A percentile compares a stretch with the other conserved stretches of the same genome.
These are phyloP conservation scores for Anniella stebbinsi DNA, from an alignment of 2,797 vertebrate species.

Conservation along the genomic window DNA sequence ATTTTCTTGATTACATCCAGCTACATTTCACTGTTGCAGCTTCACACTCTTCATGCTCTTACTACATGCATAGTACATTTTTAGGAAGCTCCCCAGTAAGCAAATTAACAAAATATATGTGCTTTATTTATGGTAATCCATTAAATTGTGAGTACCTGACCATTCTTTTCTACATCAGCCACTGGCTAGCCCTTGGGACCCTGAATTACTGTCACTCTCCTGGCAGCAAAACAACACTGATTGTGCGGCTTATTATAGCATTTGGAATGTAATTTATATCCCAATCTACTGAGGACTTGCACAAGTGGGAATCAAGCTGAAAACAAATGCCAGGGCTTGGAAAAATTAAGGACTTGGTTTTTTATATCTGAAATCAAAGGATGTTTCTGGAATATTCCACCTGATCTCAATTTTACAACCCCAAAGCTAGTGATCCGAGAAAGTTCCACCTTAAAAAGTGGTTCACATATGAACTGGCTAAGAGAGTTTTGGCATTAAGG, in stretches of 20 bases:
- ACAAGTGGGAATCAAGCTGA: conserved; percentile 63
- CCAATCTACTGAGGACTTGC: conserved; percentile 56
- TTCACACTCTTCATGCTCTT: too few relatives aligned
- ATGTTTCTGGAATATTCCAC: background rate
- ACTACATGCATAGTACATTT: too few relatives aligned
- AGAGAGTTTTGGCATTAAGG: background rate
- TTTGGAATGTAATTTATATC: conserved; percentile 54
- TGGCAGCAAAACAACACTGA: conserved; percentile 9
- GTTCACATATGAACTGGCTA: too few relatives aligned
- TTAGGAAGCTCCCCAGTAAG: too few relatives aligned
- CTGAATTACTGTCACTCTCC: fast-evolving
- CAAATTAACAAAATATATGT: too few relatives aligned
- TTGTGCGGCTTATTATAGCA: background rate
- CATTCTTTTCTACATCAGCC: background rate
- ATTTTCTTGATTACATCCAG: too few relatives aligned
- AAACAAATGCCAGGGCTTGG: conserved; percentile 65
- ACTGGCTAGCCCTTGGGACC: background rate
- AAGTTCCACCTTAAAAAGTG: background rate
- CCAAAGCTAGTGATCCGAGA: background rate
- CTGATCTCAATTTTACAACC: background rate
- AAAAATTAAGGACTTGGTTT: background rate
- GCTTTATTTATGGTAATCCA: too few relatives aligned
- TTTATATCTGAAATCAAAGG: background rate
- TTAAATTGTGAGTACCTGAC: fast-evolving
- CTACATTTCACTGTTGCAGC: too few relatives aligned